Conservation (phyloP, 2,113 vertebrate genomes). For the Pyxicephalus adspersus region DNA sequence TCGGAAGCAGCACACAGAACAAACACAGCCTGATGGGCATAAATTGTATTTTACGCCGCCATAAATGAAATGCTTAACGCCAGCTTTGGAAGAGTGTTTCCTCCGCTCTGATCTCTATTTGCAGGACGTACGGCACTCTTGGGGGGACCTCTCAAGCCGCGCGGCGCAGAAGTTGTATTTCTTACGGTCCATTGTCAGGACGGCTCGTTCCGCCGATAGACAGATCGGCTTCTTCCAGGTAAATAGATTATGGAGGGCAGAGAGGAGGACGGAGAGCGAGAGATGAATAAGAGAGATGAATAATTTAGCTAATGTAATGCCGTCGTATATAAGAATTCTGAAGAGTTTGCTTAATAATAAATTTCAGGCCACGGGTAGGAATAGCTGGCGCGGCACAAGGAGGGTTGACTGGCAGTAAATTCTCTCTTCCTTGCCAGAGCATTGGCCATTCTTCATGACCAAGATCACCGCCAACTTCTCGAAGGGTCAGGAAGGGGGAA, state of each 20-base stretch:
- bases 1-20: background rate
- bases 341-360: background rate
- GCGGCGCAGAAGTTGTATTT: slow-evolving; percentile 7
- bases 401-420: no score
- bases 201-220: background rate
- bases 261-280: no score
- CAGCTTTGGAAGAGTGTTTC: slow-evolving; percentile 32
- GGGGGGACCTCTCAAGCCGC: slow-evolving; percentile 17
- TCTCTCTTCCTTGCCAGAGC: no score
- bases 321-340: background rate
- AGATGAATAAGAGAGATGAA: background rate
- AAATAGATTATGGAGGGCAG: slow-evolving; percentile 24
- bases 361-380: no score
- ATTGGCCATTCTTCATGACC: no score
- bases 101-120: slow-evolving; percentile 12
- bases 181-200: slow-evolving; percentile 20
- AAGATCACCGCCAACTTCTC: no score
- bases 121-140: slow-evolving; percentile 32
- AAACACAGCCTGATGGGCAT: background rate
- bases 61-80: slow-evolving; percentile 42
- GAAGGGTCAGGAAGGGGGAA: no score
- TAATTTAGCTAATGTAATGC: slow-evolving; percentile 1
- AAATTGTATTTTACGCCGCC: slow-evolving; percentile 23
- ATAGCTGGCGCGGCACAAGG: no score
- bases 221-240: slow-evolving; percentile 25